Conservation (phyloP, 2,888 invertebrate species). For the Euplagia quadripunctaria region DNA sequence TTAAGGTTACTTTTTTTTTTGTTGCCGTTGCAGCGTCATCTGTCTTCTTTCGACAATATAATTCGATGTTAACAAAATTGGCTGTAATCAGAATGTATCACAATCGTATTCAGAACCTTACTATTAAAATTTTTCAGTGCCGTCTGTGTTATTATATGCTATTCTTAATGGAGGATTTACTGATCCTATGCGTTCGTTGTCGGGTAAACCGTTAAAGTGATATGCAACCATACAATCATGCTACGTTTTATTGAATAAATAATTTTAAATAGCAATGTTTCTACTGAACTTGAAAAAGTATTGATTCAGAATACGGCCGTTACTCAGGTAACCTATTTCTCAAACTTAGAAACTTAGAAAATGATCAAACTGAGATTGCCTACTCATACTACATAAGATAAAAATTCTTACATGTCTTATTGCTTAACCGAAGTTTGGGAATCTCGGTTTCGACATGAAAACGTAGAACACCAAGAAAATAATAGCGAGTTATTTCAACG, state of each 20-base stretch:
- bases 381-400: not conserved
- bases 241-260: not conserved
- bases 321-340: too few species aligned
- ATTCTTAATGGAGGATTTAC: not conserved
- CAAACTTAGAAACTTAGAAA: not conserved
- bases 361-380: not conserved
- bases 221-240: not conserved
- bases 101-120: not conserved
- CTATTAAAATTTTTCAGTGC: too few species aligned
- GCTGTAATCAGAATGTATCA: not conserved
- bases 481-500: slow-evolving; percentile 13
- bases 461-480: too few species aligned
- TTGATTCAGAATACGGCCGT: too few species aligned
- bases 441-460: not conserved
- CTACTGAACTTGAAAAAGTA: not conserved
- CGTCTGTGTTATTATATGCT: not conserved
- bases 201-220: not conserved
- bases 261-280: not conserved
- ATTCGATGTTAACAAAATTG: not conserved
- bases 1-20: not conserved
- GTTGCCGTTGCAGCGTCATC: not conserved
- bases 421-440: not conserved
- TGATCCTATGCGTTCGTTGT: not conserved
- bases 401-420: not conserved
- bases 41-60: not conserved